Conservation (phyloP, 2,113 vertebrate genomes). For the Herpailurus yagouaroundi region DNA sequence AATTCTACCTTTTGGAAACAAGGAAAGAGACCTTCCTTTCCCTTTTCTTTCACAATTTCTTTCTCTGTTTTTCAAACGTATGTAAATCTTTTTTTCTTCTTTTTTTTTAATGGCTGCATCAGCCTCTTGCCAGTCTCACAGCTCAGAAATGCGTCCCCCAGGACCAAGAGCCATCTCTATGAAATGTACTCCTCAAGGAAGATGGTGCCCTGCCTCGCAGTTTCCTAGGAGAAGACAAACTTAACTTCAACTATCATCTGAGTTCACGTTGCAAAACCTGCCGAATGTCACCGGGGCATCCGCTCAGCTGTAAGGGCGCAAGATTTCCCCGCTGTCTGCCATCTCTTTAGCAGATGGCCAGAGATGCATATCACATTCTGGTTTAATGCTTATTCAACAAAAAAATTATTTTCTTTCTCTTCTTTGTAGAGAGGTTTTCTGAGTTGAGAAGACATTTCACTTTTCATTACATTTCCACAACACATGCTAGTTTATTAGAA, state of each 20-base stretch:
- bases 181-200: not conserved
- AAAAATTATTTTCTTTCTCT: not conserved
- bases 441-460: not conserved
- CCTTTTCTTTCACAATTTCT: not conserved
- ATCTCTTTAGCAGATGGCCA: not conserved
- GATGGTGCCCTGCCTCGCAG: not conserved
- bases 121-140: not conserved
- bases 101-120: not conserved
- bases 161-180: not conserved
- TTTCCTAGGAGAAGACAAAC: not conserved
- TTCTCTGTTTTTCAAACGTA: not conserved
- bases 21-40: not conserved
- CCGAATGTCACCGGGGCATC: not conserved
- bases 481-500: not conserved
- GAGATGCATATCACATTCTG: not conserved
- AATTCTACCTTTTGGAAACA: not conserved
- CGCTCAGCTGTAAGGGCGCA: not conserved
- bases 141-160: not conserved
- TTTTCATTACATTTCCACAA: not conserved
- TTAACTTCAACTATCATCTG: not conserved
- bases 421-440: not conserved
- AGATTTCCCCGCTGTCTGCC: not conserved
- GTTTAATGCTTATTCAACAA: not conserved
- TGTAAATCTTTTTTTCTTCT: not conserved
- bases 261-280: not conserved